Conservation (phyloP, 2,113 vertebrate species). For the Axis porcinus region DNA sequence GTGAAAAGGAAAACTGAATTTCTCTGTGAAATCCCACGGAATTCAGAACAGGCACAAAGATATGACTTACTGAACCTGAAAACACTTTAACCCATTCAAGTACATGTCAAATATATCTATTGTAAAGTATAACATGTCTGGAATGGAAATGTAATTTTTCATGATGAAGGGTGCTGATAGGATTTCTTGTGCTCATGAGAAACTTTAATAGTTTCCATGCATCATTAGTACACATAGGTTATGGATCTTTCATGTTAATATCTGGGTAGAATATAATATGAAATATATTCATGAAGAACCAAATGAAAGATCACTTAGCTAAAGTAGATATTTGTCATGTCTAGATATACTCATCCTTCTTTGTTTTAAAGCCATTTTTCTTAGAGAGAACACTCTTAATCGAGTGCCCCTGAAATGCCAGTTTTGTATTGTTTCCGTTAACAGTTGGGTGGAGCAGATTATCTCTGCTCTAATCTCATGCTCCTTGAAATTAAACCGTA, state of each 20-base stretch:
- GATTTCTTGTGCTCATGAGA: conserved; percentile 32
- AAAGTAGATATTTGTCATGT: background rate
- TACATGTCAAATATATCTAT: background rate
- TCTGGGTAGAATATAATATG: background rate
- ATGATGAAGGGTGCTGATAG: conserved; percentile 5
- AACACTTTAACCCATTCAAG: background rate
- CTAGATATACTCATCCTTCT: background rate
- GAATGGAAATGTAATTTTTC: conserved; percentile 7
- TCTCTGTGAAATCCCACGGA: background rate
- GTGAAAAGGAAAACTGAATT: conserved; percentile 7
- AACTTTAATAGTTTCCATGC: conserved; percentile 39
- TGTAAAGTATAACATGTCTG: background rate
- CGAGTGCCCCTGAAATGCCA: background rate
- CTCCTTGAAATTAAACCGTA: background rate
- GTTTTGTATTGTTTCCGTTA: background rate
- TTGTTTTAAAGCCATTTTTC: conserved; percentile 20
- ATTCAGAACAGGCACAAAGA: background rate
- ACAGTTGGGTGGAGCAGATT: background rate
- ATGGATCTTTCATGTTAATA: conserved; percentile 23
- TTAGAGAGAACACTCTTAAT: background rate
- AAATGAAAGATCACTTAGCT: conserved; percentile 22
- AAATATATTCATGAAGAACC: conserved; percentile 29
- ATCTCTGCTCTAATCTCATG: background rate
- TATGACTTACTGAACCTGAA: background rate
- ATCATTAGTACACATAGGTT: background rate